Conservation (phyloP, 2,113 vertebrate genomes). For the Hypocryptadius cinnamomeus region DNA sequence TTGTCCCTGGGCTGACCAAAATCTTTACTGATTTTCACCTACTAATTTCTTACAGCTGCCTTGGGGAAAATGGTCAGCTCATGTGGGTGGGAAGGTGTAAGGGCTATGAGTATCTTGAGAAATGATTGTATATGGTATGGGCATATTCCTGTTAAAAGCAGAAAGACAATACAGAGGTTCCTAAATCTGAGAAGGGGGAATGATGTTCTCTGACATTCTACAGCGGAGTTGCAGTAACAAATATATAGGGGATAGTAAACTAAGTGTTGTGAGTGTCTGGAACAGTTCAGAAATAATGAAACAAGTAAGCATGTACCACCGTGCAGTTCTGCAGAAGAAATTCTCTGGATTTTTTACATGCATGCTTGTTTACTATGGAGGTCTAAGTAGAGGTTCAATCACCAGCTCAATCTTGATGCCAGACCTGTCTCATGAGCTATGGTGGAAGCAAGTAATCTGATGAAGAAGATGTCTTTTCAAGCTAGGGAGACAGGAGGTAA, state of each 20-base stretch:
- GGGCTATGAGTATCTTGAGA: neutral
- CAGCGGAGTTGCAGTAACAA: neutral
- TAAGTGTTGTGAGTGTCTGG: neutral
- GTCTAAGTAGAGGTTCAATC: neutral
- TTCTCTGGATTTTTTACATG: neutral
- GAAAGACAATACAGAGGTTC: neutral
- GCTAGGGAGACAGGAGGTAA: neutral
- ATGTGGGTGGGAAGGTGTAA: neutral
- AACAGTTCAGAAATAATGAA: neutral
- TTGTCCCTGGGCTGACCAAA: neutral
- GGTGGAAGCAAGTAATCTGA: neutral
- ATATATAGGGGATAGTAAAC: neutral
- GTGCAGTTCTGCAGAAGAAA: neutral
- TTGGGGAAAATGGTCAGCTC: neutral
- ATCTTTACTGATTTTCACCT: neutral
- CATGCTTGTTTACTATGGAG: accelerated
- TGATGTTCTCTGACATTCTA: neutral
- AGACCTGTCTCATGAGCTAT: neutral
- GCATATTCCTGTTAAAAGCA: neutral
- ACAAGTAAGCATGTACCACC: neutral
- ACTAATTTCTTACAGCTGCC: neutral
- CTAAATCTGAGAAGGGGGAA: neutral
- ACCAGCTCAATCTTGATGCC: neutral
- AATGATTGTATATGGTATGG: neutral
- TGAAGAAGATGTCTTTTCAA: neutral